Evolutionary conservation across 2,113 vertebrate genomes (phyloP).

Genomic region (Zonotrichia leucophrys): DNA sequence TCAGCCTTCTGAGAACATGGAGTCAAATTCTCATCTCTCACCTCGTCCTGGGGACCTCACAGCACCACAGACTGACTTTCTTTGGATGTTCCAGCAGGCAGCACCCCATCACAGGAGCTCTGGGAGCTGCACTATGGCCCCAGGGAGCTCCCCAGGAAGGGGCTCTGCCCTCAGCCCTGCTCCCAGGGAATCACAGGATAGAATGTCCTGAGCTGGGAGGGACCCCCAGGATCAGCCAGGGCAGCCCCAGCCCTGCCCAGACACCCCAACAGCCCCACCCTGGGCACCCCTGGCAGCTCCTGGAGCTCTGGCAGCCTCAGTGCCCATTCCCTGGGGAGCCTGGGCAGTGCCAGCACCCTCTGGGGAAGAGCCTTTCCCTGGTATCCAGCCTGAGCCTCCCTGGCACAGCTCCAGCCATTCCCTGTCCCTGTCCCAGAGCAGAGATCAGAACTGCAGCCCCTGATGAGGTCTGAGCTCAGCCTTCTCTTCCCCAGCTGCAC

Average conservation of each 20-base stretch:
- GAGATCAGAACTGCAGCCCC: not conserved
- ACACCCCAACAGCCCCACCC: not conserved
- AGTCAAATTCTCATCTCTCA: no score
- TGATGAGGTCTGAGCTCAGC: not conserved
- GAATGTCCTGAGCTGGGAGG: not conserved
- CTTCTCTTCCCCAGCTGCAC: not conserved
- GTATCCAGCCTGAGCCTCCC: rapidly evolving
- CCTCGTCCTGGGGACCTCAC: no score
- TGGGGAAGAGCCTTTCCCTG: not conserved
- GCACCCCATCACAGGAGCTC: not conserved
- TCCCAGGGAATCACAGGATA: not conserved
- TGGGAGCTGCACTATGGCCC: not conserved
- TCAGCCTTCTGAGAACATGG: no score
- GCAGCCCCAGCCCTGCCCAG: not conserved
- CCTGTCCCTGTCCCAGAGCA: not conserved
- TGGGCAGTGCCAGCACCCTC: not conserved
- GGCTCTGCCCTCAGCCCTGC: not conserved
- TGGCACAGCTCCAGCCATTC: rapidly evolving
- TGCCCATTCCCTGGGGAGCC: not conserved
- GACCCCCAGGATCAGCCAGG: rapidly evolving
- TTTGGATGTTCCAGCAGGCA: not conserved
- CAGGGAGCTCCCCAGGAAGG: not conserved
- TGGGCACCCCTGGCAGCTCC: not conserved
- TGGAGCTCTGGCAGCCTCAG: not conserved
- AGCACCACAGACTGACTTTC: not conserved